Base-by-base conservation (phyloP, 2,113 vertebrate species). In the Saguinus midas region DNA sequence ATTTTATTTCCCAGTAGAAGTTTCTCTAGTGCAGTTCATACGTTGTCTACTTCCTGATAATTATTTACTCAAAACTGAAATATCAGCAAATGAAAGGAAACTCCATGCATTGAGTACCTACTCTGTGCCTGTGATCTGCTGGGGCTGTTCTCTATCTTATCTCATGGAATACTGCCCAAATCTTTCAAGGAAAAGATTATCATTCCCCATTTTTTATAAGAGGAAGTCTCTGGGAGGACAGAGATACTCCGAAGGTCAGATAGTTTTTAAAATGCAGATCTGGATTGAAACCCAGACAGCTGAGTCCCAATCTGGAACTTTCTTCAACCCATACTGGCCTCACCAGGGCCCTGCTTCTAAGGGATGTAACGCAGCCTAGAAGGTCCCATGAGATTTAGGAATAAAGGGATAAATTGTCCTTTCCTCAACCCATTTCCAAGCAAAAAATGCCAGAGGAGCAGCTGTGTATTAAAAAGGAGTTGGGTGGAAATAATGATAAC, bases 101-200 rank as follows among this genome's bases (percentile, higher is more conserved):
- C 61, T 89, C 37, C 6, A 8, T 9, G 17, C 40, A 37, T 0
- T 37, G n/a, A 45, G 61, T 14, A 40, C 25, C 52, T 55, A n/a
- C 37, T 37, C 29, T 72, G 61, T n/a, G 35, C 72, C 27, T 57
- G 9, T 72, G 87, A 68, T 85, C 5, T 11, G 6, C 27, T 52
- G 35, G 45, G 50, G 20, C 13, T 32, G 70, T 91, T 35, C 10
- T 75, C 57, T 84, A 25, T 70, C 29, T 68, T 78, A 73, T 73
- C 92, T 96, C 40, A 21, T 61, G 61, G 27, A 52, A 73, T 58
- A 18, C 21, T 93, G 35, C 48, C 76, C 18, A 12, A 52, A 7
- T 76, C 3, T 52, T 96, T 61, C 80, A 90, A 81, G 55, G 70
- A 91, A 96, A 37, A 96, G 37, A 27, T n/a, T 64, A 35, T 68